A percentile compares a stretch with the other conserved stretches of the same genome.
phyloP scores from a whole-genome alignment of 2,797 vertebrate species.

The Poecilia wingei region DNA sequence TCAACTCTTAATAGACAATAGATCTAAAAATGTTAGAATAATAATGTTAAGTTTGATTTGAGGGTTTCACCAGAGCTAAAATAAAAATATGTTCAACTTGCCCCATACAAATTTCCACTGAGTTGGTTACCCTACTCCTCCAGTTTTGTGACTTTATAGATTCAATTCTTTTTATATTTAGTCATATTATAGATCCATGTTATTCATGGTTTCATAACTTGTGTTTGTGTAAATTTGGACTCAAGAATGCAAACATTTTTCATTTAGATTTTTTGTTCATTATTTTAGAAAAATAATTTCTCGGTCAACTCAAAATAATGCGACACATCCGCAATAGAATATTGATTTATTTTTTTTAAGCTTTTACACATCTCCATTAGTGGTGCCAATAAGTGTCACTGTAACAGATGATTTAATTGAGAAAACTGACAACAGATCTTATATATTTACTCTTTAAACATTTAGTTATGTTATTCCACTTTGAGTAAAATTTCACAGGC shows the following conservation, averaged over 20 bases:
- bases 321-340: background rate
- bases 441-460: slow-evolving; percentile 27
- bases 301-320: background rate
- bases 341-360: background rate
- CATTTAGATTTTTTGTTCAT: too few species aligned
- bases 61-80: background rate
- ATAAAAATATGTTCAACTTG: background rate
- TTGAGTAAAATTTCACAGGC: slow-evolving; percentile 17
- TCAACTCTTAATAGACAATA: too few species aligned
- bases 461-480: background rate
- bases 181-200: background rate
- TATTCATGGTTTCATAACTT: background rate
- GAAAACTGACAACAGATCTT: background rate
- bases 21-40: background rate
- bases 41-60: background rate
- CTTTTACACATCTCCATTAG: background rate
- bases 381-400: background rate
- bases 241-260: background rate
- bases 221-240: too few species aligned
- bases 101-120: too few species aligned
- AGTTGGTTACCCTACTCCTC: background rate
- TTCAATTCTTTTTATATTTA: background rate
- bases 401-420: background rate
- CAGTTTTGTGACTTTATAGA: background rate
- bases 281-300: background rate